Evolutionary conservation across 30 jellyfish, hydroid and myxozoan species (phyloP).

Genomic region (Aurelia sp.): DNA sequence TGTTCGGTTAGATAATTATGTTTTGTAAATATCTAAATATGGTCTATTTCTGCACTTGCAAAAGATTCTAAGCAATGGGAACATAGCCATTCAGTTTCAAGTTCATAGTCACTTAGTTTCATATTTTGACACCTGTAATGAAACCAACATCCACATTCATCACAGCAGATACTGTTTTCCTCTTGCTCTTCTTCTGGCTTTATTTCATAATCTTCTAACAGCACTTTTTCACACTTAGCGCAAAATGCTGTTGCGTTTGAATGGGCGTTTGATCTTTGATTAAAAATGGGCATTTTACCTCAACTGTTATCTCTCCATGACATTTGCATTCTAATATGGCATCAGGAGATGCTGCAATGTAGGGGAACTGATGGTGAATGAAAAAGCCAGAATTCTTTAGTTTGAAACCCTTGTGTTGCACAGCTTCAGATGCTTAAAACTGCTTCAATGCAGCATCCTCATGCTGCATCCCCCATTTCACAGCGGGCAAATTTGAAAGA

Average conservation of each 20-base stretch:
- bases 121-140: slow-evolving; percentile 46
- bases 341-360: slow-evolving; percentile 48
- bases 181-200: slow-evolving; percentile 34
- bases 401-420: slow-evolving; percentile 23
- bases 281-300: slow-evolving; percentile 42
- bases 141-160: slow-evolving; percentile 36
- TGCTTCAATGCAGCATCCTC: slow-evolving; percentile 18
- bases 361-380: slow-evolving; percentile 17
- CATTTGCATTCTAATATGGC: slow-evolving; percentile 18
- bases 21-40: no score
- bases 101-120: background rate
- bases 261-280: slow-evolving; percentile 23
- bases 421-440: slow-evolving; percentile 14
- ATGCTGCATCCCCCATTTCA: slow-evolving; percentile 43
- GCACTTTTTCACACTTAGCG: slow-evolving; percentile 64
- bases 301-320: slow-evolving; percentile 21
- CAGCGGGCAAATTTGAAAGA: slow-evolving; percentile 2
- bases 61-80: slow-evolving; percentile 1
- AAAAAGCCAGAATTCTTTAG: slow-evolving; percentile 21
- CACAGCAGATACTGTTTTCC: slow-evolving; percentile 14
- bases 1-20: no score
- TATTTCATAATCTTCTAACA: slow-evolving; percentile 24
- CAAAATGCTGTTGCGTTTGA: no score
- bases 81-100: slow-evolving; percentile 13
- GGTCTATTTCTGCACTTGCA: background rate